These are phyloP conservation scores for Xanthia togata DNA, from an alignment of 2,888 invertebrate genomes.

Conservation along the genomic window DNA sequence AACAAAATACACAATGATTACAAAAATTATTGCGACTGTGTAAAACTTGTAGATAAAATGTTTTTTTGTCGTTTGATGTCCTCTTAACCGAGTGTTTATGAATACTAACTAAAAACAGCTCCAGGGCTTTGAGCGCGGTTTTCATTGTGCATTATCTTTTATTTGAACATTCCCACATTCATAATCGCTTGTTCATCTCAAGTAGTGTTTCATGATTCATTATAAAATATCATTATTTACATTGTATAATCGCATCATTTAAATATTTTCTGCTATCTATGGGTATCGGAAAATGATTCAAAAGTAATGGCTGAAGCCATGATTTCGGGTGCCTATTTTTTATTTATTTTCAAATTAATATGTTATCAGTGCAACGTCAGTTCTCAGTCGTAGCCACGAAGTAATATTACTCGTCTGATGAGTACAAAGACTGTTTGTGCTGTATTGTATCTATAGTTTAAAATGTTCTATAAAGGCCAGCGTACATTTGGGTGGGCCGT, in stretches of 20 bases:
- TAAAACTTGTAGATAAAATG: constrained; percentile 14
- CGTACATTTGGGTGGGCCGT: neutral
- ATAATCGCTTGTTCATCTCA: constrained; percentile 40
- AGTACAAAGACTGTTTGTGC: neutral
- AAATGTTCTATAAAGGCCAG: neutral
- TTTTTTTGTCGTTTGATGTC: constrained; percentile 28
- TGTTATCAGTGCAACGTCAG: neutral
- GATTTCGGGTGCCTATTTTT: neutral
- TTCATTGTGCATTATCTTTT: constrained; percentile 13
- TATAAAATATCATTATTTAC: constrained; percentile 28
- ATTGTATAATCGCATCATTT: constrained; percentile 14
- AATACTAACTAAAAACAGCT: constrained; percentile 57
- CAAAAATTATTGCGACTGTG: constrained; percentile 12
- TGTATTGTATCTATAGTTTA: neutral
- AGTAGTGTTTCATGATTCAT: constrained; percentile 22
- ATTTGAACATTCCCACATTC: constrained; percentile 27
- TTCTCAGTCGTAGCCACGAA: neutral
- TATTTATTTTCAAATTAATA: neutral
- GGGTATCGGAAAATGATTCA: neutral
- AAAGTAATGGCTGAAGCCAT: neutral
- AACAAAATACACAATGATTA: neutral
- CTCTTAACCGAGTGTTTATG: constrained; percentile 47
- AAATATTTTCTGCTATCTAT: constrained; percentile 8
- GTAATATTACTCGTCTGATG: neutral
- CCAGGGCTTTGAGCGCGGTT: constrained; percentile 32